Evolutionary conservation across 2,113 vertebrate species (phyloP).

Genomic region (Arothron firmamentum): DNA sequence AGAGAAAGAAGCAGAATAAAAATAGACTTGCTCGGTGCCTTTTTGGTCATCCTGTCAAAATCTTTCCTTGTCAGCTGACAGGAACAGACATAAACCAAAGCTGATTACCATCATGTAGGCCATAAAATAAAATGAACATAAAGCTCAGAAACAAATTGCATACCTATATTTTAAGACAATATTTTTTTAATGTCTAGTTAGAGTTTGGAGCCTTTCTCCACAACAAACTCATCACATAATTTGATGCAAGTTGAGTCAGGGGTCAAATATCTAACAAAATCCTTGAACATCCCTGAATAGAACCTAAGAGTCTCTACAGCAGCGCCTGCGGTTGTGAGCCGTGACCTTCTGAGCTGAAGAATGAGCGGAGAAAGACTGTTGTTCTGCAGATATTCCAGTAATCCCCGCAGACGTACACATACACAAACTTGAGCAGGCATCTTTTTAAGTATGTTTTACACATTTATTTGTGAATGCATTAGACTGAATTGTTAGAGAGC

Average conservation of each 20-base stretch:
- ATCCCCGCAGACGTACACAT: too few species aligned
- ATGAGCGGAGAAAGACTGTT: not conserved
- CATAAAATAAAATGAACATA: slow-evolving; percentile 5
- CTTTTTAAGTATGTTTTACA: too few species aligned
- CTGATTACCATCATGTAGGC: not conserved
- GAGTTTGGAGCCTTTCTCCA: not conserved
- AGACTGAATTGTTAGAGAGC: too few species aligned
- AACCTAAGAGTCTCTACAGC: not conserved
- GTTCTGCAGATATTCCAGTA: not conserved
- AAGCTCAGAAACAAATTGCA: not conserved
- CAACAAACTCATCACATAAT: not conserved
- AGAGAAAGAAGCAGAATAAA: slow-evolving; percentile 45
- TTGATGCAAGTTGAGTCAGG: not conserved
- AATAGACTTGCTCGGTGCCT: slow-evolving; percentile 49
- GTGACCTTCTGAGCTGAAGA: not conserved
- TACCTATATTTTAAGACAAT: not conserved
- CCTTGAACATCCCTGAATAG: not conserved
- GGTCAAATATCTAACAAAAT: not conserved
- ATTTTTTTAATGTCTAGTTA: too few species aligned
- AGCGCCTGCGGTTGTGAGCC: not conserved
- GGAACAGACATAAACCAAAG: slow-evolving; percentile 27
- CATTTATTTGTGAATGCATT: too few species aligned
- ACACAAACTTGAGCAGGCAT: not conserved
- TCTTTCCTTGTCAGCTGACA: slow-evolving; percentile 57
- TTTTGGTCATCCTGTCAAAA: slow-evolving; percentile 51